Base-by-base conservation (phyloP, 92 coral and sea anemone species). In the Palythoa grandis region DNA sequence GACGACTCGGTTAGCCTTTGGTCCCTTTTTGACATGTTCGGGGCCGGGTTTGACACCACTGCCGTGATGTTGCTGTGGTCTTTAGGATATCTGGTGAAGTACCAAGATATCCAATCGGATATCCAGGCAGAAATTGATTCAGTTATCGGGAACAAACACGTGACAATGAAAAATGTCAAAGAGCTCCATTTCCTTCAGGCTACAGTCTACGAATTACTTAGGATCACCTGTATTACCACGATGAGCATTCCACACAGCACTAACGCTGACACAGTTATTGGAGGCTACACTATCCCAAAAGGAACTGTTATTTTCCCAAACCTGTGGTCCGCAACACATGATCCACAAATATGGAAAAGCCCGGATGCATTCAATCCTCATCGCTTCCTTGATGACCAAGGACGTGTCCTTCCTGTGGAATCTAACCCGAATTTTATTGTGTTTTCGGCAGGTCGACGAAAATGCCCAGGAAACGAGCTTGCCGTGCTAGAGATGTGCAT, bases 11-110 rank as follows among this genome's bases (percentile, higher is more conserved):
- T 66, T 4, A 2, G 43, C 24, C 19, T 67, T 16, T 80, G 85
- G 85, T 80, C 85, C 19, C 85, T 80, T 1, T 67, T 80, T 35
- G 89, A 85, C 52, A 78, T 73, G 43, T 89, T 89, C 72, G 88
- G 83, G 16, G 92, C 92, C 9, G 92, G 88, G 16, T 89, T 89
- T 85, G 92, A 89, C 29, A 85, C 92, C 20, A 79, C 67, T 54
- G 92, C 92, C 20, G 87, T 84, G 50, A 89, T 87, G 78, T 60
- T 89, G 39, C 13, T 78, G 22, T 89, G 92, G 92, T 77, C 92
- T 20, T 3, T 89, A 3, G 77, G 82, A 70, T 89, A 77, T n/a
- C 23, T 89, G 56, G 86, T 87, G 60, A 87, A 83, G 52, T 78
- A 89, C 63, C 85, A 78, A 67, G 82, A 85, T 4, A 72, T 87